Evolutionary conservation across 2,888 invertebrate genomes (phyloP), one percentile per base, ranked within the genome.

Genomic region (Pristionchus entomophagus): DNA sequence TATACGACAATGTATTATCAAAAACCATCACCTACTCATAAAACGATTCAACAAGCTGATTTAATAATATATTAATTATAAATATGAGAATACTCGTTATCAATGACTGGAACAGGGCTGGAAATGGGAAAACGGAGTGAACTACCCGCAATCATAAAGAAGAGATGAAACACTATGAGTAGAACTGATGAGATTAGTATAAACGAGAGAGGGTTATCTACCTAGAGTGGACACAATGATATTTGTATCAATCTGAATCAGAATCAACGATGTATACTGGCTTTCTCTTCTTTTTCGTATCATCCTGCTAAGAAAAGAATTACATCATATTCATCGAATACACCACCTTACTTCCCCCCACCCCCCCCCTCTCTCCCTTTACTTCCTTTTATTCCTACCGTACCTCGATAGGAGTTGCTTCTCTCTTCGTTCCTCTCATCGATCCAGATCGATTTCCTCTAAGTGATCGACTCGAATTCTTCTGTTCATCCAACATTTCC

Each of bases 231-330:
- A 78, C 6, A 12, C 17, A 29, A 53, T 38, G 19, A 83, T n/a
- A n/a, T n/a, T n/a, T n/a, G n/a, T n/a, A 6, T 73, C 53, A 84
- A 51, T 73, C 73, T 26, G 83, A 83, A 62, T 83, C 83, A 41
- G 29, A 29, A 45, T 41, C 41, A 22, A 45, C 83, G 49, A 83
- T 26, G 19, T 29, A 32, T 22, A 83, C 45, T 53, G 35, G 41
- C 29, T 49, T 83, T 45, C 35, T 83, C 83, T 83, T 83, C 83
- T 83, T 83, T 26, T 83, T 83, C 56, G 59, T n/a, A 5, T 83
- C 83, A 41, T 59, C 83, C 59, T 83, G 32, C 0, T 22, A 49
- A 78, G 3, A 78, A 17, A 29, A 8, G 0, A n/a, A 78, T 17
- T 29, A 29, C 35, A 69, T n/a, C 19, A 29, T 29, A 26, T 45